phyloP scores from a whole-genome alignment of 2,113 vertebrate species.

The Myodes glareolus region DNA sequence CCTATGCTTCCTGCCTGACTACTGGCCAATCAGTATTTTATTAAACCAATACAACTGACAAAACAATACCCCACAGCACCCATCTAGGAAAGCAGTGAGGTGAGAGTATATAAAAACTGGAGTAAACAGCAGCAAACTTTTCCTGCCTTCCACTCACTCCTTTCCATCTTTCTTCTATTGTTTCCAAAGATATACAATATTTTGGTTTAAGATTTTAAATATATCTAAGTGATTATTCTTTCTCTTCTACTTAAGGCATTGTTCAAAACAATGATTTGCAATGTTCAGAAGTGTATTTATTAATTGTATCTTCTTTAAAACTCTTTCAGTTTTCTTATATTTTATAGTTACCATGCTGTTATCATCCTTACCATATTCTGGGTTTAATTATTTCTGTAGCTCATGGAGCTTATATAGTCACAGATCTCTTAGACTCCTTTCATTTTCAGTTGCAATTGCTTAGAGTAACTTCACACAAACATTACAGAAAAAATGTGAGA shows the following conservation, averaged over 20 bases:
- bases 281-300: neutral
- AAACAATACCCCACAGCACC: too few relatives aligned
- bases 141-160: neutral
- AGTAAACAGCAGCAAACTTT: neutral
- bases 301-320: conserved; percentile 11
- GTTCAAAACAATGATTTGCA: neutral
- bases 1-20: too few relatives aligned
- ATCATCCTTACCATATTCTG: conserved; percentile 1
- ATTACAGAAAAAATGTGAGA: neutral
- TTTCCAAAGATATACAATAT: neutral
- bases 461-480: conserved; percentile 18
- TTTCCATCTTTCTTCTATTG: neutral
- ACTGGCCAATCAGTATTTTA: too few relatives aligned
- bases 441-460: neutral
- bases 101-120: neutral
- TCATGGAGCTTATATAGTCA: neutral
- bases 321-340: neutral
- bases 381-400: conserved; percentile 54
- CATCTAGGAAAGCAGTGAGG: neutral
- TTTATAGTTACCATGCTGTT: neutral
- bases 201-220: neutral
- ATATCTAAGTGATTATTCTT: neutral
- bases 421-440: neutral
- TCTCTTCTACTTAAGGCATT: neutral
- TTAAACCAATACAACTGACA: too few relatives aligned